phyloP scores from a whole-genome alignment of 2,797 vertebrate species.

The Pterois miles region DNA sequence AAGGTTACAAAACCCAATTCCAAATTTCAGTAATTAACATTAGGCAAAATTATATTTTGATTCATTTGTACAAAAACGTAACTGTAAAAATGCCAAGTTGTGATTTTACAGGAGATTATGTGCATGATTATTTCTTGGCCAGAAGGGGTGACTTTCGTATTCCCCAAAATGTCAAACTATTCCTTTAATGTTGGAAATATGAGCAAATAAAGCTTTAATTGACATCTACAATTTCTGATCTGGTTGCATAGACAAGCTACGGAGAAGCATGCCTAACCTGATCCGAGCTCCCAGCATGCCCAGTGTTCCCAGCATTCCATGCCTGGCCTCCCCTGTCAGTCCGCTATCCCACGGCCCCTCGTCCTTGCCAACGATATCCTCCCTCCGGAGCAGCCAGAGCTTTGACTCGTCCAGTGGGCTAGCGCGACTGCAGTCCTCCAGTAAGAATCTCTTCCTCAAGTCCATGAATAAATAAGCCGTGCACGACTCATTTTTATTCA shows the following conservation, averaged over 20 bases:
- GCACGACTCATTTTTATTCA: background rate
- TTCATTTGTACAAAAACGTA: background rate
- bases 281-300: slow-evolving; percentile 96
- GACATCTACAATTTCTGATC: slow-evolving; percentile 19
- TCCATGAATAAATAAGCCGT: slow-evolving; percentile 27
- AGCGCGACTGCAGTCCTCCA: slow-evolving; percentile 92
- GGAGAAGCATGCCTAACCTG: slow-evolving; percentile 98
- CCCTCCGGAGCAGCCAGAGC: slow-evolving; percentile 94
- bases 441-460: slow-evolving; percentile 80
- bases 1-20: background rate
- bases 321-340: slow-evolving; percentile 80
- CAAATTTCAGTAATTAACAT: background rate
- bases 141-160: background rate
- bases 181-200: slow-evolving; percentile 2
- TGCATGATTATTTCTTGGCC: background rate
- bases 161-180: background rate
- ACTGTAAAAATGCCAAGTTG: background rate
- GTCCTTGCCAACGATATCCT: slow-evolving; percentile 79
- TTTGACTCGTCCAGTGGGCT: slow-evolving; percentile 95
- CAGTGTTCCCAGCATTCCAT: slow-evolving; percentile 89
- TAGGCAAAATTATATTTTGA: background rate
- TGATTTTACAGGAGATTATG: background rate
- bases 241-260: slow-evolving; percentile 89
- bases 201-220: background rate
- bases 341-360: slow-evolving; percentile 81